Conservation (phyloP, 2,797 vertebrate species). For the Semotilus atromaculatus region DNA sequence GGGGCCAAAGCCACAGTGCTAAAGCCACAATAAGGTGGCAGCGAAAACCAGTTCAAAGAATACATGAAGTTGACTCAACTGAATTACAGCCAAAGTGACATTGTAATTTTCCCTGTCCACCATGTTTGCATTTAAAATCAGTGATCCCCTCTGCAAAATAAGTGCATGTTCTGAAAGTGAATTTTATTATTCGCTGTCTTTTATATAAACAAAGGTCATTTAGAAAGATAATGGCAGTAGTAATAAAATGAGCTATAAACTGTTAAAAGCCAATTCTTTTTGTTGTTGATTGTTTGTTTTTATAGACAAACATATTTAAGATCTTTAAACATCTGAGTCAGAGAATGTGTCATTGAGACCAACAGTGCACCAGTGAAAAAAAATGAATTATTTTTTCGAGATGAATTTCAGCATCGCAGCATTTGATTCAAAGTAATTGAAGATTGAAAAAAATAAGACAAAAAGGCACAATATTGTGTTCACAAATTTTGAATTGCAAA, state of each 20-base stretch:
- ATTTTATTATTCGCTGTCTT: background rate
- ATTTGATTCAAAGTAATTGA: background rate
- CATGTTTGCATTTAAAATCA: background rate
- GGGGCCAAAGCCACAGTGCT: conserved; percentile 59
- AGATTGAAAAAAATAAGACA: background rate
- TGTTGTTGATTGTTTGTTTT: background rate
- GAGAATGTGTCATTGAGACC: background rate
- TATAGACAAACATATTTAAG: background rate
- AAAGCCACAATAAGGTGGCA: conserved; percentile 64
- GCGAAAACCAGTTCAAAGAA: conserved; percentile 55
- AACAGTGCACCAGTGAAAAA: background rate
- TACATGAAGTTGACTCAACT: conserved; percentile 39
- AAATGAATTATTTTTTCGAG: background rate
- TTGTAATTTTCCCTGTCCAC: background rate
- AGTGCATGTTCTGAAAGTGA: background rate
- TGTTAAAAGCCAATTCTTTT: background rate
- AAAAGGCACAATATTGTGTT: background rate
- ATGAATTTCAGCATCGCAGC: background rate
- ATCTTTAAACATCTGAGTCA: background rate
- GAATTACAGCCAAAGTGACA: conserved; percentile 31
- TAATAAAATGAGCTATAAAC: background rate
- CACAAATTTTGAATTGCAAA: background rate
- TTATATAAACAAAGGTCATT: background rate
- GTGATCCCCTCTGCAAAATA: background rate
- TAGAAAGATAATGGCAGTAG: background rate